Base-by-base conservation (phyloP, 2,113 vertebrate genomes). In the Paramisgurnus dabryanus region DNA sequence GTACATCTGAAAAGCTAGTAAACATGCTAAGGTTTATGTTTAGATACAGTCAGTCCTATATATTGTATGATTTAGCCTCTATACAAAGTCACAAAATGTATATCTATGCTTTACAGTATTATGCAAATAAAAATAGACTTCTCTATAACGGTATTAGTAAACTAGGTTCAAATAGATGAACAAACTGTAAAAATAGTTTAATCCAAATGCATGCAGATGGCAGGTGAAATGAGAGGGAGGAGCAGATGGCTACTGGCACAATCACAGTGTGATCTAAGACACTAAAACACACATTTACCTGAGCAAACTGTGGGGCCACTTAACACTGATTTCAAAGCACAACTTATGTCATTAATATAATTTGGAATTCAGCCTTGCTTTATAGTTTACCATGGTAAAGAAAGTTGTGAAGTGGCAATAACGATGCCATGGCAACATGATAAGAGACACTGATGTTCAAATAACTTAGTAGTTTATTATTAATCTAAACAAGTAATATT, bases 181-280 rank as follows among this genome's bases (percentile, higher is more conserved):
- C 5, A 69, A 67, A 39, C 50, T 22, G 22, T 47, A 77, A 60
- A 50, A 79, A 50, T 40, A 15, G 67, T 73, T 58, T 17, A 61
- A 34, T 64, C 72, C 68, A 57, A 64, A 65, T 57, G 50, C 39
- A 22, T 66, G 57, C 71, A 80, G 82, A 80, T 80, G 71, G 68
- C 60, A 61, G 71, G 72, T 65, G 78, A 70, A 65, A 74, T 12
- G 47, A 47, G 58, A 76, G 47, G 34, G 63, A 17, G 78, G 79
- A 80, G 74, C 79, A 84, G 79, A 81, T 81, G 79, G 74, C 66
- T 71, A 22, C 72, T 53, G 15, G 66, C 79, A 70, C 80, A 76
- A 76, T 76, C 69, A 84, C 73, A 81, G 61, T 78, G 10, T 39
- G 63, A 78, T 67, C 49, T 67, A 76, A 66, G 67, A 78, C 45